These are phyloP conservation scores for Mandrillus leucophaeus DNA, from an alignment of 2,113 vertebrate species.

Conservation along the genomic window DNA sequence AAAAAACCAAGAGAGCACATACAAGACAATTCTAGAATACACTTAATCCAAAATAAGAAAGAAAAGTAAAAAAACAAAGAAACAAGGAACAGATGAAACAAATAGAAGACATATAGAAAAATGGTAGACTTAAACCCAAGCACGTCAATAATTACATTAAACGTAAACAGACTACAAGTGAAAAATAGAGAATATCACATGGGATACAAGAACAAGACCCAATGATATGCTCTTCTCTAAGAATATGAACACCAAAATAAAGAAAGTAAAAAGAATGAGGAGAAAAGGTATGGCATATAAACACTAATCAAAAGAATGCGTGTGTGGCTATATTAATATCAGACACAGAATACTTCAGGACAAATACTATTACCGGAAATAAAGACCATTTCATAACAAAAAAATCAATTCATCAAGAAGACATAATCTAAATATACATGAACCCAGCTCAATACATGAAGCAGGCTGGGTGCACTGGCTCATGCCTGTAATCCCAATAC, in stretches of 20 bases:
- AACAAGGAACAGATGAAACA: not conserved
- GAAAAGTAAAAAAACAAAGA: not conserved
- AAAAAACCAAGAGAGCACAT: not conserved
- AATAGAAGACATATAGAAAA: not conserved
- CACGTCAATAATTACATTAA: not conserved
- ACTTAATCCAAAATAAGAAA: not conserved
- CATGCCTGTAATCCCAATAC: too few relatives aligned
- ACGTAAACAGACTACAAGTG: not conserved
- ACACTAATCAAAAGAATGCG: not conserved
- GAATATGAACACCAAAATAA: not conserved
- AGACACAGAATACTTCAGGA: not conserved
- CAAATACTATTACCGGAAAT: not conserved
- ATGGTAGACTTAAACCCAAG: not conserved
- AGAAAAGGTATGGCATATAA: not conserved
- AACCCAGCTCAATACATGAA: not conserved
- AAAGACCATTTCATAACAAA: not conserved
- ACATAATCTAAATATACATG: not conserved
- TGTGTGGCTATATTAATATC: too few relatives aligned
- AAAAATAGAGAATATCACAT: accelerated
- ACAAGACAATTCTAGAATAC: not conserved
- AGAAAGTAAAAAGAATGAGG: not conserved
- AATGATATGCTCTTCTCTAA: not conserved
- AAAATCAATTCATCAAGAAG: not conserved
- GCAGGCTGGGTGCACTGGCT: too few relatives aligned
- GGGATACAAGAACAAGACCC: not conserved